Evolutionary conservation across 2,113 vertebrate species (phyloP).

Genomic region (Arothron firmamentum): DNA sequence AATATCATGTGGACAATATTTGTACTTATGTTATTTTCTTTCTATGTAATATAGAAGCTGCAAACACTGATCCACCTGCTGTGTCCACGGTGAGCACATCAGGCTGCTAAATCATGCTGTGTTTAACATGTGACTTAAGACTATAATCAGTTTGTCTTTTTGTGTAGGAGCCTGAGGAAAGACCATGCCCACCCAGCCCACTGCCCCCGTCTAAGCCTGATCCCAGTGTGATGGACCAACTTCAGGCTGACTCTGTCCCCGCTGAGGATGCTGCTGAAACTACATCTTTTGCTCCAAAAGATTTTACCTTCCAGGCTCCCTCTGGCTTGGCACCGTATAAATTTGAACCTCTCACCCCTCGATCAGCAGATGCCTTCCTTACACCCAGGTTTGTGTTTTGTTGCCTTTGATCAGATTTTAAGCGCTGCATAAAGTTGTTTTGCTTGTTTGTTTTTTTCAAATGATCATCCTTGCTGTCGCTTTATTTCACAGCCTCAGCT

Average conservation of each 20-base stretch:
- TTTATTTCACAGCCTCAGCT: slow-evolving; percentile 36
- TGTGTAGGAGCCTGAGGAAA: slow-evolving; percentile 13
- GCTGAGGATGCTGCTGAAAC: slow-evolving; percentile 50
- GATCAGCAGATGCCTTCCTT: slow-evolving; percentile 78
- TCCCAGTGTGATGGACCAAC: slow-evolving; percentile 26
- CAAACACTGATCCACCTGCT: not conserved
- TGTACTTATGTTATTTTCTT: not conserved
- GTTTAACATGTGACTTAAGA: not conserved
- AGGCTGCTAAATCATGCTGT: not conserved
- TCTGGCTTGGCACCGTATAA: slow-evolving; percentile 76
- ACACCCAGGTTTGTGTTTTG: slow-evolving; percentile 64
- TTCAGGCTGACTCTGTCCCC: slow-evolving; percentile 1
- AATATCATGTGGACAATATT: not conserved
- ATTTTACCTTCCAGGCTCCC: slow-evolving; percentile 85
- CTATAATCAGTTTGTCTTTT: not conserved
- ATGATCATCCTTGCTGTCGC: not conserved
- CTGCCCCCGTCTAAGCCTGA: slow-evolving; percentile 21
- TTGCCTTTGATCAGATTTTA: not conserved
- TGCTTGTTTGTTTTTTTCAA: not conserved
- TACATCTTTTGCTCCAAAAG: slow-evolving; percentile 84
- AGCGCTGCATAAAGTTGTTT: not conserved
- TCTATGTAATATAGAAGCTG: slow-evolving; percentile 8
- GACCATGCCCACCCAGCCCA: not conserved
- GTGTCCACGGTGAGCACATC: slow-evolving; percentile 17
- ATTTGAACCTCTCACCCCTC: slow-evolving; percentile 80